Base-by-base conservation (phyloP, 2,113 vertebrate species). In the Gadus chalcogrammus region DNA sequence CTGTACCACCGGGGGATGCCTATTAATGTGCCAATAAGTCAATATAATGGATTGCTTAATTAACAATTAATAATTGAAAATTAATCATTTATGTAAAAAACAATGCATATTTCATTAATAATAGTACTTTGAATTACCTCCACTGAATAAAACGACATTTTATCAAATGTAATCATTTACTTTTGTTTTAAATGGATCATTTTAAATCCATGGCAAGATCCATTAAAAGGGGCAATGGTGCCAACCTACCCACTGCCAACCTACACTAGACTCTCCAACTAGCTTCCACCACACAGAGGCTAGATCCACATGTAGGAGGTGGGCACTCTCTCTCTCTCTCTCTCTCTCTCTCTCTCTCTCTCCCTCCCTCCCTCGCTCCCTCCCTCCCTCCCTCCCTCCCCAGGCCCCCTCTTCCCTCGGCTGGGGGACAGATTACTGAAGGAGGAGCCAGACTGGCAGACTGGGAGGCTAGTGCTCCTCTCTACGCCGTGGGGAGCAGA, bases 401-500 rank as follows among this genome's bases (percentile, higher is more conserved):
- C 55, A 6, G 38, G 75, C 80, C 82, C 70, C 79, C 77, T 72
- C 82, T 73, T 90, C 89, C 87, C 90, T 77, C 67, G 84, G 86
- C 83, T 65, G 76, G 79, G 81, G 87, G 79, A 82, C 86, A 89
- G 87, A 91, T 90, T 90, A 90, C 76, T 72, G 84, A 81, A 79
- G 87, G 90, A 90, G 89, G 90, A 88, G 87, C 86, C 75, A 77
- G 84, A 35, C 31, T 35, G 31, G 31, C 31, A 35, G 75, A 27
- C 82, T 82, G 85, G 83, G 82, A 87, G 80, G 72, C 75, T 76
- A 76, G 75, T 82, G 85, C 80, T 82, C n/a, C 60, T 85, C 87
- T 85, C 82, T 88, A 89, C 87, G 84, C 83, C 74, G 67, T 59
- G 71, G 68, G 84, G 84, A 86, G 82, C 75, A 74, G 20, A 22